Conservation (phyloP, 2,113 vertebrate genomes). For the Halichoerus grypus region DNA sequence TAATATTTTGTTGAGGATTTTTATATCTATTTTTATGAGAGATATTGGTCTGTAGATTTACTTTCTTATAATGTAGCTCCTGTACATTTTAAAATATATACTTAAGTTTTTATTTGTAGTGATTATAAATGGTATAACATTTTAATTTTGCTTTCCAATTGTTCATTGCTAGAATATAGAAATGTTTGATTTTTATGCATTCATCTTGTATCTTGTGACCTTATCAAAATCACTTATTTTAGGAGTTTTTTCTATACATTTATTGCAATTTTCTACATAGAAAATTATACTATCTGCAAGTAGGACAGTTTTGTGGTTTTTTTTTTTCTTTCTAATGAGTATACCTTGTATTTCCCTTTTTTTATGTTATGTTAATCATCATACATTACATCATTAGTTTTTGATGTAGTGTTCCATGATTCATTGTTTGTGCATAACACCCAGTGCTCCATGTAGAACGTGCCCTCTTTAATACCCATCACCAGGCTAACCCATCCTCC, state of each 20-base stretch:
- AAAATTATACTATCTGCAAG: neutral
- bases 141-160: neutral
- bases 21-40: neutral
- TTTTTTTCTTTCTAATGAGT: neutral
- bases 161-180: neutral
- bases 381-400: no score
- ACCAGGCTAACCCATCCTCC: no score
- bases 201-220: neutral
- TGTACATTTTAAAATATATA: neutral
- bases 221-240: neutral
- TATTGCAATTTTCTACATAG: neutral
- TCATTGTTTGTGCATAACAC: no score
- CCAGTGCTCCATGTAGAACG: no score
- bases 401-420: no score
- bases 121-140: neutral
- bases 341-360: neutral
- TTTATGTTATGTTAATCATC: no score
- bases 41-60: neutral
- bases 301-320: neutral
- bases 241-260: neutral
- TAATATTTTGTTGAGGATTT: neutral
- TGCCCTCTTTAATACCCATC: no score
- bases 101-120: neutral
- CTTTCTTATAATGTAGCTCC: neutral
- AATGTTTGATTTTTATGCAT: neutral